Evolutionary conservation across 1,140 invertebrate species (phyloP), one percentile per base, ranked within the genome.

Genomic region (Marisa cornuarietis): DNA sequence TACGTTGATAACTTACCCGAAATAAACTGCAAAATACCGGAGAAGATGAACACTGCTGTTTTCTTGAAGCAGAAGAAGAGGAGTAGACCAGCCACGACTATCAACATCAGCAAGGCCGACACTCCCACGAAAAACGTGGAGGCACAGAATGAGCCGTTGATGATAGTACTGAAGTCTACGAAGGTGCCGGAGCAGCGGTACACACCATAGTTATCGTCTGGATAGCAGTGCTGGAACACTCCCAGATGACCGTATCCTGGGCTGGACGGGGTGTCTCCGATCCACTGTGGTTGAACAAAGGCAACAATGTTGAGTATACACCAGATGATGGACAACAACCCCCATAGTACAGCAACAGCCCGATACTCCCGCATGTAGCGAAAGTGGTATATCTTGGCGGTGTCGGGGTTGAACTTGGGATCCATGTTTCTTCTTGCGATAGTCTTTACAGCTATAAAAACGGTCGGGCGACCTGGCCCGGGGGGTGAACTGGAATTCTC

Each of bases 331-430:
- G 97, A 92, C 88, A 99, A 98, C 83, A 99, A 95, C 24, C 95
- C 97, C 98, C 98, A 99, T 66, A 99, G 92, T 20, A 99, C 96
- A 71, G 96, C 97, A 74, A 99, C 97, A 65, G 97, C 97, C 84
- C 97, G 96, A 76, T 87, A 86, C 49, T 87, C 86, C 42, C 85
- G 80, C 85, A 86, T 86, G 78, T 86, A 88, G 26, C 83, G 82
- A 82, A 86, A 86, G 82, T 87, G 81, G 68, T 87, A 88, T 5
- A 85, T 75, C 58, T 83, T 85, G 16, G 84, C 84, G 0, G 84
- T 87, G 24, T 88, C 85, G 49, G 81, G 83, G 71, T 85, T 85
- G 73, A 82, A 87, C 71, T 85, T 84, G 62, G 79, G 65, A 81
- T 81, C 78, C 81, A 80, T 83, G 49, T 31, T 82, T 71, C 24